Conservation (phyloP, 2,888 invertebrate species). For the Tholera decimalis region DNA sequence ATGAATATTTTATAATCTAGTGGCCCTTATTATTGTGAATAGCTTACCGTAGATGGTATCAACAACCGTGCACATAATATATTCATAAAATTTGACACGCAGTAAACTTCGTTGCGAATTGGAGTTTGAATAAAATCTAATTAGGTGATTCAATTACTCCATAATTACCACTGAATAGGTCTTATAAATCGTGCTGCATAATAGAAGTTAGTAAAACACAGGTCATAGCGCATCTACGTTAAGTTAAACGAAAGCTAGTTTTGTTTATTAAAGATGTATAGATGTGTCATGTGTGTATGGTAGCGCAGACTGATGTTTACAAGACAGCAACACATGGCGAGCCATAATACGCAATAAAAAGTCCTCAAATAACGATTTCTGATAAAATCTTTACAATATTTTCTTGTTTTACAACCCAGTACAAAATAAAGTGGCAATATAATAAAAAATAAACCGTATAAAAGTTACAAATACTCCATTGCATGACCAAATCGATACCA, state of each 20-base stretch:
- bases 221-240: not conserved
- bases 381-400: conserved; percentile 41
- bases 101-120: conserved; percentile 27
- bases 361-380: conserved; percentile 10
- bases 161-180: conserved; percentile 17
- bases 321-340: not conserved
- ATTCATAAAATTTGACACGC: conserved; percentile 38
- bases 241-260: not conserved
- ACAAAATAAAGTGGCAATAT: conserved; percentile 24
- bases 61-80: conserved; percentile 50
- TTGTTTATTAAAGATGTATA: not conserved
- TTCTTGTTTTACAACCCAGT: conserved; percentile 33
- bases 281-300: not conserved
- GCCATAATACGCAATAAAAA: conserved; percentile 6
- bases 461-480: conserved; percentile 38
- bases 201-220: not conserved
- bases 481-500: conserved; percentile 47
- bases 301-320: conserved; percentile 1
- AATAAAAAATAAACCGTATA: conserved; percentile 33
- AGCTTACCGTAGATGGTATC: conserved; percentile 54
- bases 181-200: not conserved
- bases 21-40: conserved; percentile 46
- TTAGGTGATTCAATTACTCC: conserved; percentile 36
- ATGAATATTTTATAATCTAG: conserved; percentile 43
- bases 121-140: conserved; percentile 37